phyloP scores from a whole-genome alignment of 2,113 vertebrate genomes.

The Gnathonemus echidnorhynchus region DNA sequence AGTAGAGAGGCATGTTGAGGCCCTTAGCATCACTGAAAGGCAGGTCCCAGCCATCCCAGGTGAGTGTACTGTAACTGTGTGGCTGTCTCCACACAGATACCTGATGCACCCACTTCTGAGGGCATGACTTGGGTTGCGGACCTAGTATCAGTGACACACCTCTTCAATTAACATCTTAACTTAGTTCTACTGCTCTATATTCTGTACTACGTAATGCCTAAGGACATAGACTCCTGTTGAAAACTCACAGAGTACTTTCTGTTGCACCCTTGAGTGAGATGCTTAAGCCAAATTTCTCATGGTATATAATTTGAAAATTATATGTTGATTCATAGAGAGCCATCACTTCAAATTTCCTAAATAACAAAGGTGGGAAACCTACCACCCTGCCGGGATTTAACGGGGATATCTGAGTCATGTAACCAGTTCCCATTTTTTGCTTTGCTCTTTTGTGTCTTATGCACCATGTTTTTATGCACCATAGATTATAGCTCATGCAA shows the following conservation, averaged over 20 bases:
- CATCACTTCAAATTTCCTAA: not conserved
- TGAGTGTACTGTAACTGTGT: constrained; percentile 46
- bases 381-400: not conserved
- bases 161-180: not conserved
- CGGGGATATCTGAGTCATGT: not conserved
- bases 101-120: not conserved
- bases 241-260: not conserved
- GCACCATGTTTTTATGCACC: not conserved
- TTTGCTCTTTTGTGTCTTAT: not conserved
- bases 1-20: constrained; percentile 80
- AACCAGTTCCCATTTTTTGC: not conserved
- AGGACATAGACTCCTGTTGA: not conserved
- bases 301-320: not conserved
- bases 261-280: not conserved
- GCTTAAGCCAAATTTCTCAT: not conserved
- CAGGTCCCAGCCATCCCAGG: constrained; percentile 68
- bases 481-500: not conserved
- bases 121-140: not conserved
- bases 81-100: not conserved
- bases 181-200: not conserved
- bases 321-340: not conserved
- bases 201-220: not conserved
- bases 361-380: not conserved
- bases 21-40: constrained; percentile 74
- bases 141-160: not conserved